Evolutionary conservation across 2,888 invertebrate species (phyloP), one percentile per base, ranked within the genome.

Genomic region (Phalangium opilio): DNA sequence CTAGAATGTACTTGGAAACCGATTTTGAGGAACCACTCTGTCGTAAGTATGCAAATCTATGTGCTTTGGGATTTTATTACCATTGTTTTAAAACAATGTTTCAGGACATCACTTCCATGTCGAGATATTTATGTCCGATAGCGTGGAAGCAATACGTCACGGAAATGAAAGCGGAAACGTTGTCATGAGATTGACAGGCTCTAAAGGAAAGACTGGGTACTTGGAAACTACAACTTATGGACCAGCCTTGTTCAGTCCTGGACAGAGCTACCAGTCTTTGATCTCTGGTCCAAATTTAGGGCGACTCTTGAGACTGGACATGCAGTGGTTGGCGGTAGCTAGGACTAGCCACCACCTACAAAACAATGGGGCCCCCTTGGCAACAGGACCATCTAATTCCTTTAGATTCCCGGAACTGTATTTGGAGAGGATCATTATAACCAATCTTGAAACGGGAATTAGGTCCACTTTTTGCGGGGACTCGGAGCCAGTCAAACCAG

Each of bases 41-140:
- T 66, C 77, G 86, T 80, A 64, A 78, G 76, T n/a, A n/a, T n/a
- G n/a, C n/a, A n/a, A n/a, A n/a, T n/a, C n/a, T n/a, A n/a, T n/a
- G n/a, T n/a, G n/a, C n/a, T n/a, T n/a, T n/a, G n/a, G n/a, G n/a
- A n/a, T n/a, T n/a, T n/a, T n/a, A n/a, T n/a, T n/a, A n/a, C n/a
- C n/a, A n/a, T n/a, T n/a, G n/a, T n/a, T n/a, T 27, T 27, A 27
- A 7, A 7, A 27, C 27, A n/a, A n/a, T n/a, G n/a, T n/a, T n/a
- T n/a, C 27, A 85, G 86, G 77, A 58, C 76, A 76, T 4, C 86
- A 89, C 62, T 87, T 85, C 61, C 75, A 78, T 60, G 73, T 89
- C 10, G 75, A 75, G 0, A 70, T 86, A 14, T 75, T 77, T 54
- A 77, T 87, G 41, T 81, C 84, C 0, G 77, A 77, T 53, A 77